Evolutionary conservation across 2,888 invertebrate species (phyloP).

Genomic region (Allolobophora icterica): DNA sequence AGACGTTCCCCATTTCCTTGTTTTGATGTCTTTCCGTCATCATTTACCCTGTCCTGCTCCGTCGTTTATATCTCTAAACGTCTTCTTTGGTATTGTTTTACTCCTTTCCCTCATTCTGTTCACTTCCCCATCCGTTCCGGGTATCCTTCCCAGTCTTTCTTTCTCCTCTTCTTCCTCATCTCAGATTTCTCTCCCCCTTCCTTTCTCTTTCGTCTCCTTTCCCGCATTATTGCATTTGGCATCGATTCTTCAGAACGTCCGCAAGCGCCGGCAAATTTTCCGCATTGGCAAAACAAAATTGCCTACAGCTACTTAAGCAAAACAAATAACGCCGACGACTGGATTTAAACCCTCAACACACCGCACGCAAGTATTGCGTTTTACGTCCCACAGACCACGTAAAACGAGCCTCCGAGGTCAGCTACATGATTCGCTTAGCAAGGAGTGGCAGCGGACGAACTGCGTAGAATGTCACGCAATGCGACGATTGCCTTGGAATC

Average conservation of each 20-base stretch:
- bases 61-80: neutral
- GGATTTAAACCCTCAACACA: neutral
- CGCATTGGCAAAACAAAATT: neutral
- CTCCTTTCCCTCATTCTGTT: neutral
- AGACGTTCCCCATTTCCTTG: neutral
- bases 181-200: neutral
- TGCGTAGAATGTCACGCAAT: neutral
- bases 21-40: neutral
- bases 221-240: neutral
- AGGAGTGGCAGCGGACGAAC: neutral
- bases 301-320: neutral
- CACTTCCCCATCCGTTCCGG: neutral
- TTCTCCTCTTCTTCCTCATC: slow-evolving; percentile 39
- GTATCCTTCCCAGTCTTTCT: slow-evolving; percentile 28
- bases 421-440: neutral
- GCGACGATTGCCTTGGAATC: neutral
- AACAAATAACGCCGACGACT: neutral
- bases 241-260: neutral
- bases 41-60: neutral
- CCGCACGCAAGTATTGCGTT: neutral
- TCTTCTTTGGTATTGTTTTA: neutral
- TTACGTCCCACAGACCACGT: neutral
- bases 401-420: neutral
- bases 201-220: neutral
- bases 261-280: neutral